phyloP scores from a whole-genome alignment of 2,888 invertebrate species.

The Trissolcus japonicus region DNA sequence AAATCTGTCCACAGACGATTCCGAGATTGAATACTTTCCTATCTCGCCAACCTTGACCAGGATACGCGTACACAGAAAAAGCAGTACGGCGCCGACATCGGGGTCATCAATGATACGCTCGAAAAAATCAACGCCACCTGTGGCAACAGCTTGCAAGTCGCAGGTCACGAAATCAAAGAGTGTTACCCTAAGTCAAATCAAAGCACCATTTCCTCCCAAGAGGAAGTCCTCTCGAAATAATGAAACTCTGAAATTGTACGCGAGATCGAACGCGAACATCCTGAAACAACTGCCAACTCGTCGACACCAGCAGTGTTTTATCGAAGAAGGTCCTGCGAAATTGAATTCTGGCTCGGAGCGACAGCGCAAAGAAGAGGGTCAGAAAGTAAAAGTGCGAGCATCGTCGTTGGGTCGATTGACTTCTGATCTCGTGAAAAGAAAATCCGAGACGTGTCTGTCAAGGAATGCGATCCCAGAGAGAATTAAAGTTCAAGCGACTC shows the following conservation, averaged over 20 bases:
- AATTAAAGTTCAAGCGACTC: constrained; percentile 49
- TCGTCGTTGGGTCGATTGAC: constrained; percentile 58
- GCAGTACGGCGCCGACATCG: constrained; percentile 76
- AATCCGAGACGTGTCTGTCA: constrained; percentile 59
- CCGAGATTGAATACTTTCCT: constrained; percentile 89
- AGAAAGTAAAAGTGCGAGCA: constrained; percentile 57
- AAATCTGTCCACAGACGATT: constrained; percentile 82
- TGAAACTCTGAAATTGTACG: constrained; percentile 82
- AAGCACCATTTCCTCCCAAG: constrained; percentile 84
- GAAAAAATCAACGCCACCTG: constrained; percentile 77
- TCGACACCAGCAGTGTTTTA: constrained; percentile 78
- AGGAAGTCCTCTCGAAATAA: constrained; percentile 86
- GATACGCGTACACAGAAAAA: constrained; percentile 85
- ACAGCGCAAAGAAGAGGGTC: constrained; percentile 59
- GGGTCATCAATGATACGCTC: constrained; percentile 78
- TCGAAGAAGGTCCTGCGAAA: constrained; percentile 76
- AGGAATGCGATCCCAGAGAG: constrained; percentile 39
- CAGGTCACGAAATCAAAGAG: constrained; percentile 17
- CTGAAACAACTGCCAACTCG: constrained; percentile 72
- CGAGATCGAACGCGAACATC: constrained; percentile 76
- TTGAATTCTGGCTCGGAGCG: constrained; percentile 79
- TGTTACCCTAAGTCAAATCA: constrained; percentile 54
- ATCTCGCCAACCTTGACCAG: constrained; percentile 88
- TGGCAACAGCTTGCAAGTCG: constrained; percentile 52
- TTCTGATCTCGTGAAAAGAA: constrained; percentile 57